A percentile compares a stretch with the other conserved stretches of the same genome.
phyloP scores from a whole-genome alignment of 2,888 invertebrate species.

The Chironomus tentans region DNA sequence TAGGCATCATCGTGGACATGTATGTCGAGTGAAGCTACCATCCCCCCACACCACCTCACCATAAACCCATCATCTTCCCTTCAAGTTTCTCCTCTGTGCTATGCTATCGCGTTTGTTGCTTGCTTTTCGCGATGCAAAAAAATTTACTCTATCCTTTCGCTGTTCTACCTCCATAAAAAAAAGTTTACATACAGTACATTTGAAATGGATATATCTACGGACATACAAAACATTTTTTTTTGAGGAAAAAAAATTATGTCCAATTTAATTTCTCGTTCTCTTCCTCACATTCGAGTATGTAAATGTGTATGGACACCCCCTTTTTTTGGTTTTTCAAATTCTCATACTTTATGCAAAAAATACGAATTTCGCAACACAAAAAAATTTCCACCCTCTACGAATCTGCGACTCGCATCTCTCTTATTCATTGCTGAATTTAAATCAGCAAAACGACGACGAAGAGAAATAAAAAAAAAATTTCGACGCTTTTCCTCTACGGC shows the following conservation, averaged over 20 bases:
- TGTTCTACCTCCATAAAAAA: too few relatives aligned
- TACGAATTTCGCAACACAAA: neutral
- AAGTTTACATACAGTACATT: neutral
- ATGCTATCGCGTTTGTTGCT: too few relatives aligned
- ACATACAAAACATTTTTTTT: neutral
- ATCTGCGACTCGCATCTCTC: neutral
- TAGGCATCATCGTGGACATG: too few relatives aligned
- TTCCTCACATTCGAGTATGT: neutral
- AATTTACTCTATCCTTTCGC: too few relatives aligned
- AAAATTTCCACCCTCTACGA: neutral
- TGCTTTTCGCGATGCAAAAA: too few relatives aligned
- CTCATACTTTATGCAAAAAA: neutral
- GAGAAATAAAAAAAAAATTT: neutral
- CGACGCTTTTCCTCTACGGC: neutral
- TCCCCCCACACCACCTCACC: too few relatives aligned
- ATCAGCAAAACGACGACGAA: neutral
- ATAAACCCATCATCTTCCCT: too few relatives aligned
- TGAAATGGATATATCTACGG: neutral
- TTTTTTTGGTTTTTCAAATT: neutral
- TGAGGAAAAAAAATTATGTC: slow-evolving; percentile 14
- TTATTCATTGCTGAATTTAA: neutral
- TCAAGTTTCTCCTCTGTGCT: too few relatives aligned
- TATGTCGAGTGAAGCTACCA: too few relatives aligned
- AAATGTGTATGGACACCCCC: neutral
- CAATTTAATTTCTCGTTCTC: slow-evolving; percentile 16